These are phyloP conservation scores for Lagorchestes hirsutus DNA, from an alignment of 2,797 vertebrate genomes.

Conservation along the genomic window DNA sequence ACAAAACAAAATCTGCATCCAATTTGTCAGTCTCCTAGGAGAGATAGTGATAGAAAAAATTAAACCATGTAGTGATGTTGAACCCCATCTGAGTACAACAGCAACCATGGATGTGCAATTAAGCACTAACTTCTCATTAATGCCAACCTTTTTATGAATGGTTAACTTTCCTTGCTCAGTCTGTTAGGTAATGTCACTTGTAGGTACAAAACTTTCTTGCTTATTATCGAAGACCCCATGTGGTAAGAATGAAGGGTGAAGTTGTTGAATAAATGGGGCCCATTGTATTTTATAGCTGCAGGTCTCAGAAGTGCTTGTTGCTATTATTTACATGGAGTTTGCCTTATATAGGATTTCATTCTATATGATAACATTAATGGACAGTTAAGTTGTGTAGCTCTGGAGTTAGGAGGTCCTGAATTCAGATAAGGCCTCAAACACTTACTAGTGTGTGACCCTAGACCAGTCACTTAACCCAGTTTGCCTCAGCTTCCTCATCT, in stretches of 20 bases:
- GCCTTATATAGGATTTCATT: not conserved
- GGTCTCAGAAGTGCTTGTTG: not conserved
- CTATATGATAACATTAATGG: not conserved
- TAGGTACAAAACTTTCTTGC: not conserved
- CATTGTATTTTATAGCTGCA: constrained; percentile 12
- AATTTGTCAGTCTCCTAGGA: not conserved
- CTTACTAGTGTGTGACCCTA: not conserved
- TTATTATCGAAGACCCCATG: not conserved
- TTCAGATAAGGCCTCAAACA: not conserved
- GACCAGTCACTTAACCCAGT: not conserved
- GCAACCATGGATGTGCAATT: not conserved
- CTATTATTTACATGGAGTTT: not conserved
- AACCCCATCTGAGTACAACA: not conserved
- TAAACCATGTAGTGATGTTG: not conserved
- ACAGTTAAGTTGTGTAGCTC: not conserved
- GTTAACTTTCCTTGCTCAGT: not conserved
- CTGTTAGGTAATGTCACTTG: not conserved
- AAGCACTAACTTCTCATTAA: not conserved
- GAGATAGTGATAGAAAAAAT: not conserved
- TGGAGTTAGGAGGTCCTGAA: not conserved
- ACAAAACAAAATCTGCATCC: not conserved
- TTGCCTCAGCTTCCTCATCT: not conserved
- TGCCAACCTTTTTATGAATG: not conserved
- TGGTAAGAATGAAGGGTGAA: not conserved
- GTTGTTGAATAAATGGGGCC: not conserved